Conservation (phyloP, 2,888 invertebrate species). For the Anticlea derivata region DNA sequence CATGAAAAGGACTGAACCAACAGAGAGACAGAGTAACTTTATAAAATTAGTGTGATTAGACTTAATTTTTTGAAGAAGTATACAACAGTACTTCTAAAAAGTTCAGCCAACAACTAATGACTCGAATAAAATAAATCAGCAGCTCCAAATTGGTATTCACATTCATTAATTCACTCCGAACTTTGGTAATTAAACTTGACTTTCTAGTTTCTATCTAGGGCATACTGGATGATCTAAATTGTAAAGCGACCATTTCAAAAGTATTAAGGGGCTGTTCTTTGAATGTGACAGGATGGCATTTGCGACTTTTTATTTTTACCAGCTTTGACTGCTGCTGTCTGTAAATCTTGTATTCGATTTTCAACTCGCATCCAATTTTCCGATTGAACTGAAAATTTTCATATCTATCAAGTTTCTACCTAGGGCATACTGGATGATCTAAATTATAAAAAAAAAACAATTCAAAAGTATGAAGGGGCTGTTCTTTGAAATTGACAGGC, state of each 20-base stretch:
- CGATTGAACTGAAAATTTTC: no score
- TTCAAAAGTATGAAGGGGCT: slow-evolving; percentile 5
- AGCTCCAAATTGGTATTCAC: slow-evolving; percentile 17
- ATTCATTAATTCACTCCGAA: slow-evolving; percentile 22
- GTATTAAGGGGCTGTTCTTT: slow-evolving; percentile 1
- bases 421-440: slow-evolving; percentile 17
- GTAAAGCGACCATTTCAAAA: slow-evolving; percentile 8
- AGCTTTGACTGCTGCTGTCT: no score
- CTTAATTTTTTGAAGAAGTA: no score
- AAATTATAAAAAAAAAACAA: slow-evolving; percentile 8
- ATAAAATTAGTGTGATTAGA: no score
- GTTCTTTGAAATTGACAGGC: slow-evolving; percentile 1
- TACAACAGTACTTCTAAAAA: no score
- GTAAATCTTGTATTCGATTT: no score
- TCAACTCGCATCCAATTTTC: no score
- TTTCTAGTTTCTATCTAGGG: slow-evolving; percentile 21
- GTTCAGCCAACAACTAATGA: not conserved
- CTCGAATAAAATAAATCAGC: slow-evolving; percentile 5
- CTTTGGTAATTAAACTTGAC: slow-evolving; percentile 27
- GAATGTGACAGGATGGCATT: not conserved
- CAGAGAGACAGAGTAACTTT: no score
- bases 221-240: slow-evolving; percentile 17
- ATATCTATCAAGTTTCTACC: slow-evolving; percentile 22
- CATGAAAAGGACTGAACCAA: no score
- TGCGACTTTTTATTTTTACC: no score